Evolutionary conservation across 1,140 invertebrate genomes (phyloP).

Genomic region (Pygmarrhopalites habei): DNA sequence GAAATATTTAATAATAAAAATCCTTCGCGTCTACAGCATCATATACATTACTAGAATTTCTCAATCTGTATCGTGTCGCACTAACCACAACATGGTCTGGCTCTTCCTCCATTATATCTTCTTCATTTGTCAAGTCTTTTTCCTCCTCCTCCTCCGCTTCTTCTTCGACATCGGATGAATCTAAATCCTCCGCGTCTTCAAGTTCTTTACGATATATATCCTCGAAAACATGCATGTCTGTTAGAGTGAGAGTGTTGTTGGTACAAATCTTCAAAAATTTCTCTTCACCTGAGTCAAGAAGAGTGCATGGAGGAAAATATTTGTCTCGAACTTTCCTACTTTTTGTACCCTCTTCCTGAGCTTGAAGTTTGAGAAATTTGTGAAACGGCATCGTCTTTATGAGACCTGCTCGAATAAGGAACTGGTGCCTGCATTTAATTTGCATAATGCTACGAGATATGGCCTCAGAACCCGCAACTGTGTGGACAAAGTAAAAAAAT

Average conservation of each 20-base stretch:
- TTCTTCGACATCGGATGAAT: too few species aligned
- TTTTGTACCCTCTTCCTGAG: slow-evolving; percentile 13
- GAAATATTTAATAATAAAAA: too few species aligned
- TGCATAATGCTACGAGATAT: slow-evolving; percentile 1
- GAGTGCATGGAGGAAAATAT: slow-evolving; percentile 28
- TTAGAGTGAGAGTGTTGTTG: slow-evolving; percentile 10
- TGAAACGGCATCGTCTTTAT: slow-evolving; percentile 22
- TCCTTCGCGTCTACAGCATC: too few species aligned
- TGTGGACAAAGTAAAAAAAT: too few species aligned
- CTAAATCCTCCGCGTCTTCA: too few species aligned
- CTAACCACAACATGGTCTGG: too few species aligned
- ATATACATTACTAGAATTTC: too few species aligned
- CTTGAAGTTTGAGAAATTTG: slow-evolving; percentile 22
- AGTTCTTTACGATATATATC: slow-evolving; percentile 16
- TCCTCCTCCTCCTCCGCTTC: too few species aligned
- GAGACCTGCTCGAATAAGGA: slow-evolving; percentile 33
- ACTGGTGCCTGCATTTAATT: slow-evolving; percentile 30
- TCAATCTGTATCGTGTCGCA: too few species aligned
- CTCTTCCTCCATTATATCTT: too few species aligned
- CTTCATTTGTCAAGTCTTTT: too few species aligned
- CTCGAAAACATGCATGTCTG: slow-evolving; percentile 35
- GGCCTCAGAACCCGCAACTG: slow-evolving; percentile 19
- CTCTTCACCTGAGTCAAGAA: slow-evolving; percentile 26
- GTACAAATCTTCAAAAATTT: slow-evolving; percentile 35
- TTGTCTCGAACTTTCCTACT: slow-evolving; percentile 16